These are phyloP conservation scores for Cyclophora albipunctata DNA, from an alignment of 2,888 invertebrate genomes.

Conservation along the genomic window DNA sequence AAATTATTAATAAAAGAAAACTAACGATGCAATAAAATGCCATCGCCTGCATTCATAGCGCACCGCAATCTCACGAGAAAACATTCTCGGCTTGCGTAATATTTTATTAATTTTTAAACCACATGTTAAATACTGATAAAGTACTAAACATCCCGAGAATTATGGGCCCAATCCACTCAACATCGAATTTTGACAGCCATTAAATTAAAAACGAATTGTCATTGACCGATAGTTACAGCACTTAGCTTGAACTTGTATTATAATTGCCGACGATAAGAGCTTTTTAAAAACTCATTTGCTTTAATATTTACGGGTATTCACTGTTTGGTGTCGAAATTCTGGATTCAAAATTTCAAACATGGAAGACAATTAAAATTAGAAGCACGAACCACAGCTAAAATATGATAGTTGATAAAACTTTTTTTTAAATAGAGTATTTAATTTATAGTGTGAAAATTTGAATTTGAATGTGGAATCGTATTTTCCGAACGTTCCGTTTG, in stretches of 20 bases:
- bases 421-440: not conserved
- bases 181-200: slow-evolving; percentile 44
- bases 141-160: slow-evolving; percentile 22
- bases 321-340: slow-evolving; percentile 28
- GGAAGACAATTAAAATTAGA: slow-evolving; percentile 8
- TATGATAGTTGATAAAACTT: not conserved
- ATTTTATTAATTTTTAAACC: slow-evolving; percentile 18
- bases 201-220: slow-evolving; percentile 60
- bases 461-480: slow-evolving; percentile 14
- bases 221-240: slow-evolving; percentile 45
- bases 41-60: too few species aligned
- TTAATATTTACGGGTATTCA: slow-evolving; percentile 27
- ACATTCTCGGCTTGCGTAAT: slow-evolving; percentile 15
- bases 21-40: too few species aligned
- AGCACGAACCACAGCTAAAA: slow-evolving; percentile 6
- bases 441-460: not conserved
- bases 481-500: slow-evolving; percentile 38
- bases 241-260: slow-evolving; percentile 38
- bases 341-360: slow-evolving; percentile 2
- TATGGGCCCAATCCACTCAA: slow-evolving; percentile 32
- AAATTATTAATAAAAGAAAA: too few species aligned
- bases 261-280: slow-evolving; percentile 46
- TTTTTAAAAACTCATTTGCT: slow-evolving; percentile 54
- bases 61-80: slow-evolving; percentile 12
- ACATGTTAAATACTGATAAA: slow-evolving; percentile 28